phyloP scores from a whole-genome alignment of 2,888 invertebrate genomes.

The Cephus runcator region DNA sequence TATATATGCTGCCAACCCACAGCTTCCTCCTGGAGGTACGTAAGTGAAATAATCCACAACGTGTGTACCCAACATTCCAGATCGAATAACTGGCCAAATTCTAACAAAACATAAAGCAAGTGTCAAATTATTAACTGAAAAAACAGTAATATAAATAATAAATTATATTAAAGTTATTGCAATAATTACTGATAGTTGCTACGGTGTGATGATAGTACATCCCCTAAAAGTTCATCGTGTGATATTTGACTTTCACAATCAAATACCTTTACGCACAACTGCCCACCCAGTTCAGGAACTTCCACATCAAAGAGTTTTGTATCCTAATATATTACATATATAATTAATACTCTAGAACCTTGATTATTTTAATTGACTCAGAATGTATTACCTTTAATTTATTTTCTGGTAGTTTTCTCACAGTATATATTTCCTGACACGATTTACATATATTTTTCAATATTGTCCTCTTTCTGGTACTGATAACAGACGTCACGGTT shows the following conservation, averaged over 20 bases:
- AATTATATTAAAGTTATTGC: not conserved
- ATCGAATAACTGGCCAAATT: conserved; percentile 52
- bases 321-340: conserved; percentile 31
- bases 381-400: conserved; percentile 31
- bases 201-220: conserved; percentile 53
- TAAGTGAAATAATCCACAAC: conserved; percentile 58
- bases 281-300: conserved; percentile 54
- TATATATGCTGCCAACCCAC: conserved; percentile 53
- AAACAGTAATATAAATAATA: not conserved
- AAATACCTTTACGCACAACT: conserved; percentile 49
- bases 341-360: not conserved
- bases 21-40: conserved; percentile 57
- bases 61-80: conserved; percentile 51
- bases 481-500: conserved; percentile 54
- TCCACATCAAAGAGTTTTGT: conserved; percentile 41
- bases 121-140: not conserved
- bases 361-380: not conserved
- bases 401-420: conserved; percentile 41
- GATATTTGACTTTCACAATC: conserved; percentile 52
- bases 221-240: conserved; percentile 43
- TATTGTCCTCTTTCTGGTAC: conserved; percentile 38
- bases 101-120: conserved; percentile 27
- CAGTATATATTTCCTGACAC: conserved; percentile 46
- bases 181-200: conserved; percentile 55
- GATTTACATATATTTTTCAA: conserved; percentile 44